Evolutionary conservation across 1,140 invertebrate genomes (phyloP).

Genomic region (Sitobion miscanthi): DNA sequence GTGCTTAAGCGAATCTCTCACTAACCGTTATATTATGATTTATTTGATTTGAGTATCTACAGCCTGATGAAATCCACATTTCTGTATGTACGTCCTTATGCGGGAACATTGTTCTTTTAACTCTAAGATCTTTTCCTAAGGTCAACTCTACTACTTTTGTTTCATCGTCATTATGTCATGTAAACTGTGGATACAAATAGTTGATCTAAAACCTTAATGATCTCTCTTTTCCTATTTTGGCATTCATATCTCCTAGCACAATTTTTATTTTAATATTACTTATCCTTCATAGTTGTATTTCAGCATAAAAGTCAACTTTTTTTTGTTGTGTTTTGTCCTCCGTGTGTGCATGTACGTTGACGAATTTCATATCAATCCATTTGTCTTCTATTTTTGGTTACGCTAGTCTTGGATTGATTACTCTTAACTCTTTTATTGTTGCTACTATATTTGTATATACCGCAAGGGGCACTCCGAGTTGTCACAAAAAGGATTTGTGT

Average conservation of each 20-base stretch:
- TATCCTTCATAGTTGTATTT: background rate
- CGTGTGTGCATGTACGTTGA: conserved; percentile 36
- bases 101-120: conserved; percentile 11
- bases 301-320: conserved; percentile 35
- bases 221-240: conserved; percentile 43
- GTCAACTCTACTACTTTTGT: background rate
- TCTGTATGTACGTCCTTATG: background rate
- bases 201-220: too few relatives aligned
- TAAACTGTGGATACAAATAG: too few relatives aligned
- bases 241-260: background rate
- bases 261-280: background rate
- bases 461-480: too few relatives aligned
- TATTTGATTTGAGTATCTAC: conserved; percentile 41
- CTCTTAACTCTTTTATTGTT: too few relatives aligned
- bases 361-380: conserved; percentile 53
- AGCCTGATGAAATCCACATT: background rate
- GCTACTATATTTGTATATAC: too few relatives aligned
- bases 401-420: conserved; percentile 32
- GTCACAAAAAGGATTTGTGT: background rate
- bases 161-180: too few relatives aligned
- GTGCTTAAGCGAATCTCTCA: conserved; percentile 22
- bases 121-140: background rate
- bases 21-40: conserved; percentile 40
- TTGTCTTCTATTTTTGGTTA: conserved; percentile 27
- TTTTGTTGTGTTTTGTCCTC: conserved; percentile 8